Evolutionary conservation across 2,113 vertebrate species (phyloP).

Genomic region (Corythaixoides concolor): DNA sequence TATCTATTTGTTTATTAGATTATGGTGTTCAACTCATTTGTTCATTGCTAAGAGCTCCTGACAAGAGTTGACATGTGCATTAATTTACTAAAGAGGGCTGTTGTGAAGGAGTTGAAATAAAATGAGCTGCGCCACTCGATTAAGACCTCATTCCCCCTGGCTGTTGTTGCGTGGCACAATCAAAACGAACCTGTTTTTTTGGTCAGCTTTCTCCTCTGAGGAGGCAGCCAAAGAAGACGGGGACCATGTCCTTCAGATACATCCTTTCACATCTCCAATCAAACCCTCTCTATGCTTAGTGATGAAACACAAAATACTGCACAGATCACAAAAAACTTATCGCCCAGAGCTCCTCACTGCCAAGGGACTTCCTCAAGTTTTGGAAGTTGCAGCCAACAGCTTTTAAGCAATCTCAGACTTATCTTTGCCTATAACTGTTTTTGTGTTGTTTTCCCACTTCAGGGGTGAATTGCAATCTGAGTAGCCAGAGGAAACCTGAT

Average conservation of each 20-base stretch:
- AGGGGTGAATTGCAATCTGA: not conserved
- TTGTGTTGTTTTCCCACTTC: not conserved
- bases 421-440: not conserved
- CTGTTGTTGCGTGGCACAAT: not conserved
- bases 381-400: not conserved
- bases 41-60: slow-evolving; percentile 21
- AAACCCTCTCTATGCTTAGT: not conserved
- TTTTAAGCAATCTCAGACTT: not conserved
- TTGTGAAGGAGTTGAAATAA: not conserved
- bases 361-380: not conserved
- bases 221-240: not conserved
- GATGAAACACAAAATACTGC: not conserved
- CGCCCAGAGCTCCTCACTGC: not conserved
- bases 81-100: slow-evolving; percentile 15
- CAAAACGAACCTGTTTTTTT: not conserved
- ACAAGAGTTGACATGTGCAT: slow-evolving; percentile 8
- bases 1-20: slow-evolving; percentile 50
- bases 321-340: not conserved
- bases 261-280: not conserved
- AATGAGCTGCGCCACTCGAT: not conserved
- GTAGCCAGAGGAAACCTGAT: not conserved
- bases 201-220: not conserved
- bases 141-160: not conserved
- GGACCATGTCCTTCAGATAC: not conserved
- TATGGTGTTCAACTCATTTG: slow-evolving; percentile 3